Conservation (phyloP, 2,113 vertebrate species). For the Brienomyrus brachyistius region DNA sequence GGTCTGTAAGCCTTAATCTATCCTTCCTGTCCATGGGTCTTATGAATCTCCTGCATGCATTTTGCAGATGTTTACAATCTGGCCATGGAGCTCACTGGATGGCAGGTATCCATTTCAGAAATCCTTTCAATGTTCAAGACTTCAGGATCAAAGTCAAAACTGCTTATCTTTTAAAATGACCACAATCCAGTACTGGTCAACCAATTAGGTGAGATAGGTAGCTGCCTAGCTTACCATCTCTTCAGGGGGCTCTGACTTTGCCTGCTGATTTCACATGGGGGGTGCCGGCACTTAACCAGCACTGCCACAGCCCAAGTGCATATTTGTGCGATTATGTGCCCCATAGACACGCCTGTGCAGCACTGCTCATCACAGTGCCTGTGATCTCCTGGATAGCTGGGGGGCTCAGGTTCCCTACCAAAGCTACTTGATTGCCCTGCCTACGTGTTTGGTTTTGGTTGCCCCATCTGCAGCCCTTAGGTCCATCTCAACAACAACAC, state of each 20-base stretch:
- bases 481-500: background rate
- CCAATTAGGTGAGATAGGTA: background rate
- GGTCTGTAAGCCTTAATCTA: background rate
- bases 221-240: background rate
- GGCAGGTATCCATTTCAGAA: background rate
- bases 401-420: background rate
- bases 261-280: background rate
- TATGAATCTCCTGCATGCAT: background rate
- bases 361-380: background rate
- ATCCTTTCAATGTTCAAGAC: background rate
- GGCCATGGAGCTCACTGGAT: background rate
- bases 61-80: background rate
- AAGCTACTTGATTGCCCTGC: background rate
- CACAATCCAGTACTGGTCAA: background rate
- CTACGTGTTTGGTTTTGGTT: background rate
- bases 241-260: background rate
- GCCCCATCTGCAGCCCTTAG: background rate
- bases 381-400: background rate
- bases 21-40: background rate
- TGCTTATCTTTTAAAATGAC: background rate
- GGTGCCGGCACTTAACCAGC: background rate
- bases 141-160: background rate
- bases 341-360: background rate
- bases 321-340: background rate
- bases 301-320: background rate